A percentile compares a stretch with the other conserved stretches of the same genome.
Conservation (phyloP, 2,113 vertebrate genomes). For the Brienomyrus brachyistius region DNA sequence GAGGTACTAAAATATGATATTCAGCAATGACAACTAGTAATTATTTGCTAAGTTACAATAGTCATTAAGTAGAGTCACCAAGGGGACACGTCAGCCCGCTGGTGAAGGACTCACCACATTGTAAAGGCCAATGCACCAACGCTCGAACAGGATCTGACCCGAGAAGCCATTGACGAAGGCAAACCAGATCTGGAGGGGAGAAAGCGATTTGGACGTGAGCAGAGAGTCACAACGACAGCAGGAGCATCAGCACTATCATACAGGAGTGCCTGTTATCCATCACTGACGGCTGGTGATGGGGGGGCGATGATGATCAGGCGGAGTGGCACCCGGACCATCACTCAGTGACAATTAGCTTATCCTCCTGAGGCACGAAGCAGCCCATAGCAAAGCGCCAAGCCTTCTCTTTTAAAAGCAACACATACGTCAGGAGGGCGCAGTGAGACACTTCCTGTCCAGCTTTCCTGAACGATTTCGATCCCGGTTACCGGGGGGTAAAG, state of each 20-base stretch:
- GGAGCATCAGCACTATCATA: background rate
- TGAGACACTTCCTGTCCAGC: background rate
- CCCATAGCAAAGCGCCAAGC: background rate
- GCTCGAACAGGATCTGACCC: constrained; percentile 78
- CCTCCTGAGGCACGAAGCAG: background rate
- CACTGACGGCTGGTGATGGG: background rate
- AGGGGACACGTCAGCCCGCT: background rate
- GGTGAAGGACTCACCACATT: constrained; percentile 68
- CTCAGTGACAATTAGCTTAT: background rate
- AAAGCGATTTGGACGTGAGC: constrained; percentile 30
- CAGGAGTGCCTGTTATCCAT: background rate
- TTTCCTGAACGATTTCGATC: background rate
- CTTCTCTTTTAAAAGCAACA: background rate
- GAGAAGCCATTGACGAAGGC: constrained; percentile 94
- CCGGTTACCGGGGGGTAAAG: background rate
- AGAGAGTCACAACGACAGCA: constrained; percentile 1
- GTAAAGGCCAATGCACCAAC: constrained; percentile 79
- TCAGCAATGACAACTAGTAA: background rate
- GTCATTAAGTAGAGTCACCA: background rate
- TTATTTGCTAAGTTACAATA: background rate
- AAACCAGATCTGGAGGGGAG: constrained; percentile 84
- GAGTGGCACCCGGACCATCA: background rate
- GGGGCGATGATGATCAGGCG: background rate
- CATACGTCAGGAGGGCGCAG: background rate
- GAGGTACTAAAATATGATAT: background rate